Percentiles rank a stretch among this genome's conserved stretches.
Conservation (phyloP, 2,888 invertebrate species). For the Drosophila ustulata region DNA sequence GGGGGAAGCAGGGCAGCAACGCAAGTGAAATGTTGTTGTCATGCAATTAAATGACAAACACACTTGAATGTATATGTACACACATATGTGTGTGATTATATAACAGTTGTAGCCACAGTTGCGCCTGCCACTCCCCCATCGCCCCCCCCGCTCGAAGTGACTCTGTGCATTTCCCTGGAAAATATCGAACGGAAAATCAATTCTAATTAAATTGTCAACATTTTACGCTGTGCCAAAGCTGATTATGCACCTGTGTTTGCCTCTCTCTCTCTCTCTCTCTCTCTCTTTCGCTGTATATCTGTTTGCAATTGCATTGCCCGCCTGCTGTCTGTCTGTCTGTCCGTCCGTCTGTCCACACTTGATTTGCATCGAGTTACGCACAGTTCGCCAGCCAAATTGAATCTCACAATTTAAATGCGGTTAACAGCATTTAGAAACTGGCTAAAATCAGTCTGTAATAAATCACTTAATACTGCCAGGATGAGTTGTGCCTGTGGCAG, state of each 20-base stretch:
- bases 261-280: constrained; percentile 18
- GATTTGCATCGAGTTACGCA: constrained; percentile 62
- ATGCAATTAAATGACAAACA: constrained; percentile 67
- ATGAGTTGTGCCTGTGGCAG: constrained; percentile 3
- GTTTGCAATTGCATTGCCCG: constrained; percentile 42
- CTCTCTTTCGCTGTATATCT: constrained; percentile 11
- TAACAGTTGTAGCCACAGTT: constrained; percentile 41
- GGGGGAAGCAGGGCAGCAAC: neutral
- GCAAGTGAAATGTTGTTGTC: constrained; percentile 27
- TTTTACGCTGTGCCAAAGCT: constrained; percentile 60
- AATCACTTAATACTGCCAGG: constrained; percentile 11
- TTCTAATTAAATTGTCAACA: constrained; percentile 82
- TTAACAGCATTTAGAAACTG: constrained; percentile 20
- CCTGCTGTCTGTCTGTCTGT: constrained; percentile 17
- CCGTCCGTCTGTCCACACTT: constrained; percentile 28
- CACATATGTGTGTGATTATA: constrained; percentile 57
- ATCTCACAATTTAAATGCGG: constrained; percentile 50
- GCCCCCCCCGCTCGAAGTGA: neutral
- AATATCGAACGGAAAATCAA: constrained; percentile 84
- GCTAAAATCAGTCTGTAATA: constrained; percentile 4
- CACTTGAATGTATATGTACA: constrained; percentile 9
- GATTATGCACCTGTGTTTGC: constrained; percentile 59
- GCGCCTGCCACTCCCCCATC: neutral
- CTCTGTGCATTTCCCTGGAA: constrained; percentile 81
- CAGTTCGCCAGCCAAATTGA: constrained; percentile 47